Evolutionary conservation across 2,888 invertebrate genomes (phyloP), one percentile per base, ranked within the genome.

Genomic region (Gerris lacustris): DNA sequence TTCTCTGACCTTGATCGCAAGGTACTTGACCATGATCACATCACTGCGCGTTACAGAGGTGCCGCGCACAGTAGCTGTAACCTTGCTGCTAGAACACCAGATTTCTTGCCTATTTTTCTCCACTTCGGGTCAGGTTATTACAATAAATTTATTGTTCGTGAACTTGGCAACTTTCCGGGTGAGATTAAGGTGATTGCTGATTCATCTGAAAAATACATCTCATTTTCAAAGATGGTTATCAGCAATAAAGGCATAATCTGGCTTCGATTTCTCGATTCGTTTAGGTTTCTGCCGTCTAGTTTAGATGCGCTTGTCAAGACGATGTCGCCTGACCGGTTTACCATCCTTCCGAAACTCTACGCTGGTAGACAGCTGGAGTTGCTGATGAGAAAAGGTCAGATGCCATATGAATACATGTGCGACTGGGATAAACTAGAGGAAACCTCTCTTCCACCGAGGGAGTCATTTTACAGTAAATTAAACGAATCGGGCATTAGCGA

Each of bases 41-140:
- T 78, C 9, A 77, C 76, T 31, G 77, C 77, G 45, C 73, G 72
- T 45, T 78, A 73, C 71, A 68, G 77, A 55, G 77, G 77, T 17
- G 73, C 74, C 6, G 76, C 77, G 6, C 78, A 78, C 73, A 72
- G 74, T 45, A 66, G n/a, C 15, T 79, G 79, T 68, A 79, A 80
- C 74, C 62, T 80, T 44, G 77, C 78, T 70, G 80, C 73, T 72
- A 74, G 75, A 73, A 70, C 76, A 44, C 72, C 74, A 0, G 72
- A 74, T 47, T 73, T 75, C 31, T 75, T 80, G 55, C 79, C 79
- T 1, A 71, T 79, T 7, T 72, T 77, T 6, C 78, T 79, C 69
- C 79, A 79, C 69, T 45, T 68, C 63, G 44, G 9, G 5, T 9
- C 68, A 69, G 17, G 68, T 71, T 68, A 44, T 69, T 77, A 78